phyloP scores from a whole-genome alignment of 2,888 invertebrate genomes.

The Eumacrocentrus americanus region DNA sequence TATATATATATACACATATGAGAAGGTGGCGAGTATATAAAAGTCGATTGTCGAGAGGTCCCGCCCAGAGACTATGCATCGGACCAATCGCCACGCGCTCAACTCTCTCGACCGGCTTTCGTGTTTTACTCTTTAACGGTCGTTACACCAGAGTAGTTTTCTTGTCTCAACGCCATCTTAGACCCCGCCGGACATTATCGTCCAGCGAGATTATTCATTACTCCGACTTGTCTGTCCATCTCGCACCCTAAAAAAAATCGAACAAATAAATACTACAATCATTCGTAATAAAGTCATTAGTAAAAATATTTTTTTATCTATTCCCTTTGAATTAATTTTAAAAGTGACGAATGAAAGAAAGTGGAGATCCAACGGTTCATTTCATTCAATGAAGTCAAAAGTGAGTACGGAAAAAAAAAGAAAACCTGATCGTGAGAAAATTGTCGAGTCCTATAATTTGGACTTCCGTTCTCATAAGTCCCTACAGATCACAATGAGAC shows the following conservation, averaged over 20 bases:
- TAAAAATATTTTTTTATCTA: neutral
- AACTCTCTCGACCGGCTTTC: conserved; percentile 37
- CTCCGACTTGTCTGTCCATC: neutral
- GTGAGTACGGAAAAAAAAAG: conserved; percentile 11
- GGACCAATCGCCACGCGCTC: conserved; percentile 46
- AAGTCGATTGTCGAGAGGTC: conserved; percentile 52
- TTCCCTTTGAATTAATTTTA: conserved; percentile 9
- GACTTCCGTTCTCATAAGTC: conserved; percentile 53
- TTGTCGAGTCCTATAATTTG: conserved; percentile 53
- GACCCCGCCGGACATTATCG: conserved; percentile 44
- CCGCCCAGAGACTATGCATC: conserved; percentile 45
- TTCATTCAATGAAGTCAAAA: conserved; percentile 16
- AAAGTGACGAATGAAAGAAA: neutral
- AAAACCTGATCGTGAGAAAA: conserved; percentile 54
- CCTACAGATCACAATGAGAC: conserved; percentile 37
- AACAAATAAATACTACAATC: too few relatives aligned
- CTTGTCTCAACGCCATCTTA: conserved; percentile 54
- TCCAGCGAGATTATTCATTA: conserved; percentile 9
- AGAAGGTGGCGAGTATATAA: conserved; percentile 35
- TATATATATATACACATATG: neutral
- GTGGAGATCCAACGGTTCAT: neutral
- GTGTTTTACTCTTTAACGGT: conserved; percentile 41
- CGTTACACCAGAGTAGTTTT: conserved; percentile 44
- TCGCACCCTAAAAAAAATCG: neutral
- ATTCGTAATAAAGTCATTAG: too few relatives aligned